A percentile compares a stretch with the other conserved stretches of the same genome.
These are phyloP conservation scores for Drosophila nannoptera DNA, from an alignment of 1,140 invertebrate genomes.

Conservation along the genomic window DNA sequence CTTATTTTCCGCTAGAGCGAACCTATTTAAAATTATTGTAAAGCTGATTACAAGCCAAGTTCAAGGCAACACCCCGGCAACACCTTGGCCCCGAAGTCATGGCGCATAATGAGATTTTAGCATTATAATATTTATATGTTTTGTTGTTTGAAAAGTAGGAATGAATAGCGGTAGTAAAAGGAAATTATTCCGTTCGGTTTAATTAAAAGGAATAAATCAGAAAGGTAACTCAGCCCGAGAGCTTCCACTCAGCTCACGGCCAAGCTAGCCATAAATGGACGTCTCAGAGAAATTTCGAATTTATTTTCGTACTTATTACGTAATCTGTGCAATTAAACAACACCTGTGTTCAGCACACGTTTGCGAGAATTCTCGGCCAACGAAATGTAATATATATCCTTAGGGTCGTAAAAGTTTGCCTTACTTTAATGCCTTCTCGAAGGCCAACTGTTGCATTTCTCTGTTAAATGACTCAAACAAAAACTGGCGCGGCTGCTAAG, in stretches of 20 bases:
- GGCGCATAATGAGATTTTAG: too few relatives aligned
- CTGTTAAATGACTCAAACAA: neutral
- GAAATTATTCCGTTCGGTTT: too few relatives aligned
- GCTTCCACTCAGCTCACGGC: neutral
- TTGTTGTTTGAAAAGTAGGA: too few relatives aligned
- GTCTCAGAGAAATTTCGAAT: neutral
- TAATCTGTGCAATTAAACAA: neutral
- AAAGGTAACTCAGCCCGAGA: too few relatives aligned
- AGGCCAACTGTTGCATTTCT: slow-evolving; percentile 13
- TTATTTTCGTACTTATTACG: neutral
- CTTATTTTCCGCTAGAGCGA: neutral
- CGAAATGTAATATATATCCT: slow-evolving; percentile 28
- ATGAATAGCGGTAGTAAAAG: too few relatives aligned
- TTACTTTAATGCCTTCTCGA: neutral
- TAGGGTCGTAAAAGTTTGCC: slow-evolving; percentile 23
- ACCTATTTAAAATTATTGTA: too few relatives aligned
- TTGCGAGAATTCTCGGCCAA: neutral
- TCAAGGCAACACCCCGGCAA: too few relatives aligned
- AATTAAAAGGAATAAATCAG: too few relatives aligned
- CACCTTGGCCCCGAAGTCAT: too few relatives aligned
- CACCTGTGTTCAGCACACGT: neutral
- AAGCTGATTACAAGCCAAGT: too few relatives aligned
- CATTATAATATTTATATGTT: too few relatives aligned
- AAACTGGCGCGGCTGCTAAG: neutral
- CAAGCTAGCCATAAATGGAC: neutral